A percentile compares a stretch with the other conserved stretches of the same genome.
Evolutionary conservation across 92 coral and sea anemone genomes (phyloP).

Genomic region (Paramuricea clavata): DNA sequence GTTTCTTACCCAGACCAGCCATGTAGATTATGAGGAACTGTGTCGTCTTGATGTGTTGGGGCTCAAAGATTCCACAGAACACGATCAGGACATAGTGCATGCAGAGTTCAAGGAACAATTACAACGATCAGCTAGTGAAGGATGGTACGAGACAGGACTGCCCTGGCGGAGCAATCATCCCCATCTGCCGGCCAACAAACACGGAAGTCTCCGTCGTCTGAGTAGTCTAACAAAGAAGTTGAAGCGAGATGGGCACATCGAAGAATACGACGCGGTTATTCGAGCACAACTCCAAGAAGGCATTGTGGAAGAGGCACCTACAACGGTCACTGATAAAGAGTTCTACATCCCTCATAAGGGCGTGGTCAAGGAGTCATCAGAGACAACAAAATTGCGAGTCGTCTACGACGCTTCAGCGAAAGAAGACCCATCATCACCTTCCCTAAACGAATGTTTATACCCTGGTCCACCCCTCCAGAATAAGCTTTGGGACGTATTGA

Average conservation of each 20-base stretch:
- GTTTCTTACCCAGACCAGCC: constrained; percentile 20
- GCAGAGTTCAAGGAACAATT: constrained; percentile 49
- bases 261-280: not conserved
- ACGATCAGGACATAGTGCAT: constrained; percentile 31
- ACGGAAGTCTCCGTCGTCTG: constrained; percentile 3
- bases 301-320: constrained; percentile 16
- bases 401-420: no score
- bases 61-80: constrained; percentile 15
- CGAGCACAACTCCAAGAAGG: not conserved
- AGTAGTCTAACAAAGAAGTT: not conserved
- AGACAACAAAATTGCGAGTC: no score
- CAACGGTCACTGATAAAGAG: constrained; percentile 11
- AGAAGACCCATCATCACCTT: no score
- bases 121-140: constrained; percentile 19
- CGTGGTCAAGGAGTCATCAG: no score
- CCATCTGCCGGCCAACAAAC: constrained; percentile 22
- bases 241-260: not conserved
- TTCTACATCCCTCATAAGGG: no score
- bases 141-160: constrained; percentile 49
- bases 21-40: constrained; percentile 38
- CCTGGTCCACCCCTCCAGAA: not conserved
- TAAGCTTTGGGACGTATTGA: not conserved
- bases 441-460: not conserved
- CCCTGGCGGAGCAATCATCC: constrained; percentile 53
- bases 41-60: constrained; percentile 47